A percentile compares a stretch with the other conserved stretches of the same genome.
These are phyloP conservation scores for Amazona ochrocephala DNA, from an alignment of 2,797 vertebrate species.

Conservation along the genomic window DNA sequence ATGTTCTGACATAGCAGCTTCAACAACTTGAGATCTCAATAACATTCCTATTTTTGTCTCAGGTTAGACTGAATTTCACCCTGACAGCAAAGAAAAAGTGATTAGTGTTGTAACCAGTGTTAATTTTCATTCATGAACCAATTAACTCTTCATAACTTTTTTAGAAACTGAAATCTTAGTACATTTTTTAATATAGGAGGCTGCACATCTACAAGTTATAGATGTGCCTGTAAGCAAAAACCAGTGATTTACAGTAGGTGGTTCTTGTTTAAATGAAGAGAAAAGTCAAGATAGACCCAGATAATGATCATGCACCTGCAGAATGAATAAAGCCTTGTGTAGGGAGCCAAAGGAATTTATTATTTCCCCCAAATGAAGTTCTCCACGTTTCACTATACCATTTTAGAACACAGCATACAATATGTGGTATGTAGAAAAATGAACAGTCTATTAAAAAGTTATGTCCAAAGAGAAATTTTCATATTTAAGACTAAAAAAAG, in stretches of 20 bases:
- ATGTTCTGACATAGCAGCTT: neutral
- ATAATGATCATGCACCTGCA: conserved; percentile 45
- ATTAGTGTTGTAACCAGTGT: neutral
- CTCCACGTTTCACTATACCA: conserved; percentile 26
- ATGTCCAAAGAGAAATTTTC: neutral
- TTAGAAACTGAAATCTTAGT: neutral
- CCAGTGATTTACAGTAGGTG: neutral
- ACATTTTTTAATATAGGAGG: neutral
- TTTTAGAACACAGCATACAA: conserved; percentile 22
- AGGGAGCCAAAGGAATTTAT: conserved; percentile 59
- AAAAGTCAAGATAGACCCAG: conserved; percentile 3
- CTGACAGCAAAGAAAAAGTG: neutral
- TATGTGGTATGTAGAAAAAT: conserved; percentile 31
- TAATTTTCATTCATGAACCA: neutral
- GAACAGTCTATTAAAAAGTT: neutral
- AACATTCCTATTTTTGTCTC: neutral
- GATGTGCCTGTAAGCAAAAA: neutral
- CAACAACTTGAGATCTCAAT: neutral
- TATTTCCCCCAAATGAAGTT: conserved; percentile 62
- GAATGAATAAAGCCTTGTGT: conserved; percentile 51
- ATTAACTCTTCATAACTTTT: neutral
- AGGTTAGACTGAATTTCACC: neutral
- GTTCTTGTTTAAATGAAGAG: conserved; percentile 50
- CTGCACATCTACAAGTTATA: neutral
- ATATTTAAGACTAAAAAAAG: neutral